Evolutionary conservation across 2,888 invertebrate species (phyloP).

Genomic region (Caenorhabditis sinica): DNA sequence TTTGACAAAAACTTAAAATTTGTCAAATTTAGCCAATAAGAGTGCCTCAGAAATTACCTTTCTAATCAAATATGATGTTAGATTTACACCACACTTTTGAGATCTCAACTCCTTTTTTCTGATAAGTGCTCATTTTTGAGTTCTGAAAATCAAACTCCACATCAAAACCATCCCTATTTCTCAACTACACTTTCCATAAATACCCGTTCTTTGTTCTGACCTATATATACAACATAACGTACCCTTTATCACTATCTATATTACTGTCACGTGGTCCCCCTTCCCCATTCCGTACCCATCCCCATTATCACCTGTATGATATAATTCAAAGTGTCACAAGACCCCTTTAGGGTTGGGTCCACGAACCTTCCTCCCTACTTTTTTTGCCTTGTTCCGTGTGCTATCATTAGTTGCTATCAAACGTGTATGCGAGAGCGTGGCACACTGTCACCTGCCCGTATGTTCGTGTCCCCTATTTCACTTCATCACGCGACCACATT

Average conservation of each 20-base stretch:
- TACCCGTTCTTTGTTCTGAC: constrained; percentile 8
- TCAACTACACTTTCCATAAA: background rate
- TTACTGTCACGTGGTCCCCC: background rate
- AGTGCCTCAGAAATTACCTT: too few relatives aligned
- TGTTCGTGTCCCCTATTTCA: background rate
- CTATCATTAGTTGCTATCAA: constrained; percentile 5
- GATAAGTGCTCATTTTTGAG: too few relatives aligned
- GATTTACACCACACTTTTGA: too few relatives aligned
- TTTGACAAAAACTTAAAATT: too few relatives aligned
- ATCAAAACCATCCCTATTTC: background rate
- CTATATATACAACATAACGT: background rate
- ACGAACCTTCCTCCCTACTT: background rate
- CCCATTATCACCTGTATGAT: background rate
- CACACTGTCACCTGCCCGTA: constrained; percentile 16
- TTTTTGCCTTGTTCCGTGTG: background rate
- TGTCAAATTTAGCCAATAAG: too few relatives aligned
- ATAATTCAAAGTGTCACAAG: background rate
- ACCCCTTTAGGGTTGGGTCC: background rate
- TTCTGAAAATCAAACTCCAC: background rate
- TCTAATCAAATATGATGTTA: too few relatives aligned
- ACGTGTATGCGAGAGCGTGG: background rate
- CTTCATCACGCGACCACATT: constrained; percentile 20
- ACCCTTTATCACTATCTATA: background rate
- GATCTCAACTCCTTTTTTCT: too few relatives aligned
- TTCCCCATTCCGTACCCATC: background rate